Percentiles rank a stretch among this genome's conserved stretches.
Conservation (phyloP, 2,113 vertebrate species). For the Xenopus laevis region DNA sequence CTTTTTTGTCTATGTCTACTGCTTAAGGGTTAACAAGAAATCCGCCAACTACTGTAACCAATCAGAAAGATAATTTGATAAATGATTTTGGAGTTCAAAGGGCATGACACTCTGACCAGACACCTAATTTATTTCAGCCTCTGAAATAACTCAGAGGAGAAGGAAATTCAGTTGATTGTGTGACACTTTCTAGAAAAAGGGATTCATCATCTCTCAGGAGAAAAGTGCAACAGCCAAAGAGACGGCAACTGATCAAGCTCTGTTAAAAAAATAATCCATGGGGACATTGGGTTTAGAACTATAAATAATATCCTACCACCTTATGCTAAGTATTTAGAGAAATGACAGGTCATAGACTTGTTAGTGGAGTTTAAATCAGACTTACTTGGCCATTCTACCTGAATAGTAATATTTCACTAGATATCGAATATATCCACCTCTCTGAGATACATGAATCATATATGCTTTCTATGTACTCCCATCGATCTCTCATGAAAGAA, state of each 20-base stretch:
- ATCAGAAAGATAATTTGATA: constrained; percentile 81
- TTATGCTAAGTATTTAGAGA: background rate
- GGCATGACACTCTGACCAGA: constrained; percentile 83
- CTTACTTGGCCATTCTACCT: no score
- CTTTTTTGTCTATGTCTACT: background rate
- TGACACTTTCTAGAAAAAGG: constrained; percentile 74
- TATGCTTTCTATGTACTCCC: no score
- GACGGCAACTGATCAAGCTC: constrained; percentile 38
- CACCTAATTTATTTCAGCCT: constrained; percentile 96
- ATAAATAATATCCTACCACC: background rate
- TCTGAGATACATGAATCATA: no score
- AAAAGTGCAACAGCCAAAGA: constrained; percentile 32
- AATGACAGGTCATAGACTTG: background rate
- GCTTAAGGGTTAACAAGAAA: constrained; percentile 53
- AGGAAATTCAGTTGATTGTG: constrained; percentile 68
- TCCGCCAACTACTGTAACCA: constrained; percentile 65
- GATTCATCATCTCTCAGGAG: constrained; percentile 73
- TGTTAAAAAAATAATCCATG: constrained; percentile 18
- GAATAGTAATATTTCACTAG: no score
- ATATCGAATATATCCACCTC: no score
- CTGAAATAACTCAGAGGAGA: constrained; percentile 76
- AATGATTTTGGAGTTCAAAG: constrained; percentile 87
- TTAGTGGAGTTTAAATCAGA: background rate
- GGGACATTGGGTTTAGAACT: constrained; percentile 30
- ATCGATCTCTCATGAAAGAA: no score